Evolutionary conservation across 1,140 invertebrate genomes (phyloP).

Genomic region (Popillia japonica): DNA sequence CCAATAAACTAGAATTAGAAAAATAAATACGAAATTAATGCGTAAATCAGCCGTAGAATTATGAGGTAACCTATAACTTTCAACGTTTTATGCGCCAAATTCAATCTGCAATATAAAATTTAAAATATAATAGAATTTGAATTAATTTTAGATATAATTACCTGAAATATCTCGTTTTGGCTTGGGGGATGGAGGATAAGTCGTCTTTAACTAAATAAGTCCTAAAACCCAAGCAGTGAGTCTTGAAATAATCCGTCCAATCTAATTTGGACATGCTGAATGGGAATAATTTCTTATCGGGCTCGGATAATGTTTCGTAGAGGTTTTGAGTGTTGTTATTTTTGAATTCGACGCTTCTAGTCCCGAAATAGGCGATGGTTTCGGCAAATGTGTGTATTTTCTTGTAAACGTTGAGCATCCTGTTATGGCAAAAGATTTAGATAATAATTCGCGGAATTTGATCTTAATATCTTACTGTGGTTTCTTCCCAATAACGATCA

Average conservation of each 20-base stretch:
- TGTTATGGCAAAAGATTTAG: slow-evolving; percentile 56
- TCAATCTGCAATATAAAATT: not conserved
- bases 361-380: slow-evolving; percentile 77
- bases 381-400: slow-evolving; percentile 75
- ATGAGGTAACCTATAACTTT: not conserved
- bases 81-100: not conserved
- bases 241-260: slow-evolving; percentile 64
- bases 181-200: slow-evolving; percentile 45
- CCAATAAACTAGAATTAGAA: too few relatives aligned
- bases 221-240: slow-evolving; percentile 17
- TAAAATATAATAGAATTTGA: not conserved
- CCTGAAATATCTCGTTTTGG: slow-evolving; percentile 34
- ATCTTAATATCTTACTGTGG: slow-evolving; percentile 30
- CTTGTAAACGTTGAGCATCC: slow-evolving; percentile 77
- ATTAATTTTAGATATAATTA: not conserved
- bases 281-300: slow-evolving; percentile 72
- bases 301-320: slow-evolving; percentile 64
- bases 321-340: slow-evolving; percentile 71
- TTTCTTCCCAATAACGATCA: slow-evolving; percentile 5
- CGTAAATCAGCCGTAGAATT: not conserved
- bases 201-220: slow-evolving; percentile 35
- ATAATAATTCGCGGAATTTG: too few relatives aligned
- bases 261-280: slow-evolving; percentile 74
- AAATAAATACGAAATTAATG: not conserved
- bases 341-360: slow-evolving; percentile 74